Percentiles rank a stretch among this genome's conserved stretches.
Conservation (phyloP, 2,113 vertebrate genomes). For the Zapus hudsonius region DNA sequence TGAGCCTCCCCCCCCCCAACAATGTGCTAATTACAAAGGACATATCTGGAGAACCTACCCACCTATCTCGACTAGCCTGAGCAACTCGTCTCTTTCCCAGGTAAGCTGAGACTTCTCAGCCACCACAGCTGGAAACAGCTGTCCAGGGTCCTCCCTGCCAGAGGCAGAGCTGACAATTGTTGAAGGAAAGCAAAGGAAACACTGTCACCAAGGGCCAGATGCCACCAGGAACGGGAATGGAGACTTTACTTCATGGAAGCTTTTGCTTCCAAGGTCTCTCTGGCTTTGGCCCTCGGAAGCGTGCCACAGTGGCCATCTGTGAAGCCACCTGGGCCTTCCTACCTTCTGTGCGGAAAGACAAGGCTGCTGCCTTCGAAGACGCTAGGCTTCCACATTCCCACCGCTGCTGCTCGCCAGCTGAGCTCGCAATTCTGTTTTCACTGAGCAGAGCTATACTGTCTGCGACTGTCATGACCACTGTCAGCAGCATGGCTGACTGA, state of each 20-base stretch:
- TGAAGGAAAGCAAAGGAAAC: background rate
- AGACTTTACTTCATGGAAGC: background rate
- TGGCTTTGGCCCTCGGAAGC: background rate
- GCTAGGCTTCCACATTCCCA: background rate
- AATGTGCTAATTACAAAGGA: background rate
- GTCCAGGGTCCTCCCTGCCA: background rate
- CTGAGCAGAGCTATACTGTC: background rate
- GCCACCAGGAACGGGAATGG: fast-evolving
- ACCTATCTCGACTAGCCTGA: no score
- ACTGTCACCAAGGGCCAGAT: fast-evolving
- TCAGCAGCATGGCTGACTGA: background rate
- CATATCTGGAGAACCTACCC: background rate
- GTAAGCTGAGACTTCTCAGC: background rate
- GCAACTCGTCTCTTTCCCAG: background rate
- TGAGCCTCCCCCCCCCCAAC: background rate
- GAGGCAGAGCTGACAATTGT: background rate
- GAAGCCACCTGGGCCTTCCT: background rate
- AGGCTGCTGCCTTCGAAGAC: background rate
- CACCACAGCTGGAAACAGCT: background rate
- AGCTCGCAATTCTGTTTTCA: background rate
- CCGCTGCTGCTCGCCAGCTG: background rate
- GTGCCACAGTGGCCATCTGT: no score
- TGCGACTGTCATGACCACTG: background rate
- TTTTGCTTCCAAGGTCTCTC: fast-evolving
- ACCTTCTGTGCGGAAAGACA: background rate